These are phyloP conservation scores for Leucopternis melanops DNA, from an alignment of 2,113 vertebrate genomes.

Conservation along the genomic window DNA sequence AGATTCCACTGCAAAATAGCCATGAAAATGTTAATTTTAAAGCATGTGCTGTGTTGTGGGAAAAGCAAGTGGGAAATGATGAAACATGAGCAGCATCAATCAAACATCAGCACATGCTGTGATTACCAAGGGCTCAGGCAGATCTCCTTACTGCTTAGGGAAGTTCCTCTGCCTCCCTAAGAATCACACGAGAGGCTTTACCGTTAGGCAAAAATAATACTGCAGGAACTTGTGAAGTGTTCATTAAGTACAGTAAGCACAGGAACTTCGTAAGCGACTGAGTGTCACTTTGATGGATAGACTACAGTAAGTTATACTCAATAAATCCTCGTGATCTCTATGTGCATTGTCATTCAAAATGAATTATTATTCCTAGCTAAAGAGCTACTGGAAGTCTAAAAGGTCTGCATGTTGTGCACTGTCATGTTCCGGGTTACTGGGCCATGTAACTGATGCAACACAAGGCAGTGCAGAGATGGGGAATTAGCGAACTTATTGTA, in stretches of 20 bases:
- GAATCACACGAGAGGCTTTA: neutral
- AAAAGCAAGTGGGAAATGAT: neutral
- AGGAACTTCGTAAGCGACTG: neutral
- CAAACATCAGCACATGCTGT: neutral
- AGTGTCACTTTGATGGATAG: constrained; percentile 44
- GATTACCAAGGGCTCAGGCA: neutral
- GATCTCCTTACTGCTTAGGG: neutral
- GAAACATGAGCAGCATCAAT: neutral
- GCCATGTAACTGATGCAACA: neutral
- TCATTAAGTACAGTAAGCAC: neutral
- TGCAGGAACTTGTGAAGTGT: neutral
- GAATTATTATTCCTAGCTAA: constrained; percentile 34
- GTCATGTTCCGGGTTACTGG: neutral
- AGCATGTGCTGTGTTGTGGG: neutral
- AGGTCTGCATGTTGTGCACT: neutral
- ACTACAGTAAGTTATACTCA: neutral
- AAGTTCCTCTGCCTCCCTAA: neutral
- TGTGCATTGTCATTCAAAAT: constrained; percentile 24
- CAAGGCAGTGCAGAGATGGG: neutral
- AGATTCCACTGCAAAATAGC: neutral
- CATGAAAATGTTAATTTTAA: neutral
- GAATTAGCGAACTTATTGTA: neutral
- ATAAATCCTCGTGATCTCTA: constrained; percentile 2
- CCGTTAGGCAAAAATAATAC: neutral
- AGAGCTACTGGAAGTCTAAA: neutral